Evolutionary conservation across 2,797 vertebrate species (phyloP).

Genomic region (Pelochelys cantorii): DNA sequence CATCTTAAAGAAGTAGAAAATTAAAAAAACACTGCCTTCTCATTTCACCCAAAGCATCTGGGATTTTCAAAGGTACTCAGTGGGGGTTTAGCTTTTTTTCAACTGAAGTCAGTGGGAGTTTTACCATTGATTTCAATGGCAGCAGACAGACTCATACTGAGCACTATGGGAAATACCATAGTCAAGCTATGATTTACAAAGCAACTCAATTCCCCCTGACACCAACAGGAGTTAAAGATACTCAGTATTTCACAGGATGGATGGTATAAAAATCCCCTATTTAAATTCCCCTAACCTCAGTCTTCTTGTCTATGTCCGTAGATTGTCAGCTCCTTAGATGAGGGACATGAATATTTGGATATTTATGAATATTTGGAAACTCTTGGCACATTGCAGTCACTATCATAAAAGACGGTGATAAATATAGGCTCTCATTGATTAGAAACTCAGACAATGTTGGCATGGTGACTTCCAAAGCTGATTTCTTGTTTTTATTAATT

Average conservation of each 20-base stretch:
- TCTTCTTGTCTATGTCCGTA: not conserved
- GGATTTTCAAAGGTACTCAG: not conserved
- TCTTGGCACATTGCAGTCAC: not conserved
- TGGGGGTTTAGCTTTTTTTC: not conserved
- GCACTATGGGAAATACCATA: not conserved
- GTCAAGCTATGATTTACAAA: not conserved
- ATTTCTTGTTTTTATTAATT: not conserved
- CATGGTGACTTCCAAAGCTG: not conserved
- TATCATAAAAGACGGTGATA: not conserved
- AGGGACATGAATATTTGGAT: not conserved
- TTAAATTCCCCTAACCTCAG: not conserved
- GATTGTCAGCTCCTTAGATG: not conserved
- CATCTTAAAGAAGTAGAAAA: not conserved
- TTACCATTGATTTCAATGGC: not conserved
- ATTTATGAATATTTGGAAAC: not conserved
- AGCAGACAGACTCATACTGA: rapidly evolving
- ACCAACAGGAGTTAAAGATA: not conserved
- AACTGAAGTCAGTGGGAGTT: not conserved
- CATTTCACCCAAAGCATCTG: not conserved
- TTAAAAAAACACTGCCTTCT: not conserved
- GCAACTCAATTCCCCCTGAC: not conserved
- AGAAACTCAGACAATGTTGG: not conserved
- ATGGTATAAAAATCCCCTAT: not conserved
- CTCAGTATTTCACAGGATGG: not conserved
- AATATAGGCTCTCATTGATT: not conserved